Conservation (phyloP, 2,888 invertebrate genomes). For the Hydriomena furcata region DNA sequence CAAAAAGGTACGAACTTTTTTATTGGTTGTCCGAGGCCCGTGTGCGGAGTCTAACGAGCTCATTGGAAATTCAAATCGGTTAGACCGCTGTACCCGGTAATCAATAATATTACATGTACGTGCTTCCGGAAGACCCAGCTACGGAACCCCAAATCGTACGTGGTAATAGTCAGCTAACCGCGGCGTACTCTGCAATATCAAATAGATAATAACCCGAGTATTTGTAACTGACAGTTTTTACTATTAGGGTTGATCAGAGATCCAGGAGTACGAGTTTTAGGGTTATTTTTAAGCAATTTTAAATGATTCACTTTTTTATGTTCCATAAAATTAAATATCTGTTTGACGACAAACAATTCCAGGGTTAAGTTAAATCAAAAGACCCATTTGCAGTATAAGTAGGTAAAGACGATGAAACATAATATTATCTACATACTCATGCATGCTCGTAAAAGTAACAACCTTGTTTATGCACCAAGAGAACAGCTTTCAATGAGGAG, state of each 20-base stretch:
- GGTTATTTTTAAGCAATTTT: too few relatives aligned
- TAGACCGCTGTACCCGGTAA: slow-evolving; percentile 75
- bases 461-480: slow-evolving; percentile 44
- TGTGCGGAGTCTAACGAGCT: slow-evolving; percentile 77
- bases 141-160: slow-evolving; percentile 46
- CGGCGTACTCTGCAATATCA: slow-evolving; percentile 33
- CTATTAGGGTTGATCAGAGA: too few relatives aligned
- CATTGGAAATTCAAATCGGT: slow-evolving; percentile 82
- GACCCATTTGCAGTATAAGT: slow-evolving; percentile 1
- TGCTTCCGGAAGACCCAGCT: slow-evolving; percentile 68
- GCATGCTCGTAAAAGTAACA: slow-evolving; percentile 30
- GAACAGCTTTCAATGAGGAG: slow-evolving; percentile 31
- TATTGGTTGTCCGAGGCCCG: slow-evolving; percentile 62
- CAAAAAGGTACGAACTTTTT: slow-evolving; percentile 69
- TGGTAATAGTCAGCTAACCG: slow-evolving; percentile 39
- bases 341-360: too few relatives aligned
- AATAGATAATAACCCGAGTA: too few relatives aligned
- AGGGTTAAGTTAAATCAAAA: too few relatives aligned
- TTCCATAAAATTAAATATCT: too few relatives aligned
- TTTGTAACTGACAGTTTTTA: too few relatives aligned
- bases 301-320: too few relatives aligned
- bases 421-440: slow-evolving; percentile 28
- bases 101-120: slow-evolving; percentile 83
- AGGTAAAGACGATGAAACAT: slow-evolving; percentile 17
- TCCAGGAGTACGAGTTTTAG: too few relatives aligned